Evolutionary conservation across 1,140 invertebrate genomes (phyloP).

Genomic region (Marisa cornuarietis): DNA sequence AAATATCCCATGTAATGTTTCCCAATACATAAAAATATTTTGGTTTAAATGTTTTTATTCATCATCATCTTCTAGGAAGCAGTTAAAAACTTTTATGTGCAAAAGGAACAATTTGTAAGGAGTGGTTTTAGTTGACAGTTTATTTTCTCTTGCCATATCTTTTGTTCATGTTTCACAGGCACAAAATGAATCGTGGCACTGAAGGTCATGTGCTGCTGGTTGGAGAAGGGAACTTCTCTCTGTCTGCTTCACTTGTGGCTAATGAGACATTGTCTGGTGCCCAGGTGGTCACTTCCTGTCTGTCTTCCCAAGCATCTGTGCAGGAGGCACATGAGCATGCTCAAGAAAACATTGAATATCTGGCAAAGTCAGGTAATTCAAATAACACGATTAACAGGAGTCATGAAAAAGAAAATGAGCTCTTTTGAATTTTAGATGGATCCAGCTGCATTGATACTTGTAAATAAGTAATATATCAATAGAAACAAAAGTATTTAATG

Average conservation of each 20-base stretch:
- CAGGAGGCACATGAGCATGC: constrained; percentile 49
- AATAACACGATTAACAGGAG: too few species aligned
- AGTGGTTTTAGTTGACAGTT: neutral
- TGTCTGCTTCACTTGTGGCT: constrained; percentile 66
- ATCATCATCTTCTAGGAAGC: neutral
- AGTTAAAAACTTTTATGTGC: neutral
- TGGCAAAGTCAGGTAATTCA: constrained; percentile 50
- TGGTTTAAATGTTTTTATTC: neutral
- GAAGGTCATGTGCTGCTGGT: constrained; percentile 61
- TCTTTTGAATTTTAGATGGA: too few species aligned
- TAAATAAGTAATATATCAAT: neutral
- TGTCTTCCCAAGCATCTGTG: constrained; percentile 52
- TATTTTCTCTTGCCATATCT: neutral
- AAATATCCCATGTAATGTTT: neutral
- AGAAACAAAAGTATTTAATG: neutral
- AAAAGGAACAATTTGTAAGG: neutral
- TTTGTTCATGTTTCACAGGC: neutral
- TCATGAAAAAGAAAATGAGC: too few species aligned
- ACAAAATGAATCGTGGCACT: constrained; percentile 32
- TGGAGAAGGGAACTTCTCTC: constrained; percentile 74
- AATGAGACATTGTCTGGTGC: constrained; percentile 24
- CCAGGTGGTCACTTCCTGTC: constrained; percentile 54
- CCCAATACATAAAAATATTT: neutral
- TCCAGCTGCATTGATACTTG: too few species aligned
- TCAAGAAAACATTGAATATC: constrained; percentile 39